These are phyloP conservation scores for Andricus curvator DNA, from an alignment of 2,888 invertebrate species.

Conservation along the genomic window DNA sequence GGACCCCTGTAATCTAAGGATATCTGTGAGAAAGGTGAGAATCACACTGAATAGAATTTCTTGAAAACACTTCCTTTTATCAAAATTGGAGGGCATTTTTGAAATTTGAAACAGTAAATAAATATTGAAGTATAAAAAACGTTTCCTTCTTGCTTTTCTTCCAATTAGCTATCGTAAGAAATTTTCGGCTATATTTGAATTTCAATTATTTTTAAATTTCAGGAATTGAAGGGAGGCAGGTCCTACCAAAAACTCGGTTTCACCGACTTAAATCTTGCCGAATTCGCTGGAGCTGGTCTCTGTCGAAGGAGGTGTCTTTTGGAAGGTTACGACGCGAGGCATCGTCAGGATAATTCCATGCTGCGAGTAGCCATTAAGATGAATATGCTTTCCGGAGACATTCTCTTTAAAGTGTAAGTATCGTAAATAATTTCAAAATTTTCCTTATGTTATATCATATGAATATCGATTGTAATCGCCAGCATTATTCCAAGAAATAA, in stretches of 20 bases:
- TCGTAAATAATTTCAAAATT: background rate
- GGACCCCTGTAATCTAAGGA: constrained; percentile 94
- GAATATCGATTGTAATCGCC: too few species aligned
- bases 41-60: too few species aligned
- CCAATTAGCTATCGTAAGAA: background rate
- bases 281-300: constrained; percentile 96
- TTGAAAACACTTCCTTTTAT: too few species aligned
- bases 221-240: constrained; percentile 88
- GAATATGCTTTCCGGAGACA: constrained; percentile 97
- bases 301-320: constrained; percentile 92
- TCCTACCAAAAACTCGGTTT: constrained; percentile 98
- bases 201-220: constrained; percentile 50
- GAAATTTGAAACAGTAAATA: too few species aligned
- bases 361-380: constrained; percentile 93
- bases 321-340: constrained; percentile 96
- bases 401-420: constrained; percentile 97
- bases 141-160: background rate
- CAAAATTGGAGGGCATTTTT: too few species aligned
- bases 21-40: constrained; percentile 94
- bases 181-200: too few species aligned
- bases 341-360: constrained; percentile 98
- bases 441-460: too few species aligned
- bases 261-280: constrained; percentile 97
- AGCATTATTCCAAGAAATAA: too few species aligned
- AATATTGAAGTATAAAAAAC: too few species aligned